Evolutionary conservation across 2,113 vertebrate genomes (phyloP).

Genomic region (Cephalopholis sonnerati): DNA sequence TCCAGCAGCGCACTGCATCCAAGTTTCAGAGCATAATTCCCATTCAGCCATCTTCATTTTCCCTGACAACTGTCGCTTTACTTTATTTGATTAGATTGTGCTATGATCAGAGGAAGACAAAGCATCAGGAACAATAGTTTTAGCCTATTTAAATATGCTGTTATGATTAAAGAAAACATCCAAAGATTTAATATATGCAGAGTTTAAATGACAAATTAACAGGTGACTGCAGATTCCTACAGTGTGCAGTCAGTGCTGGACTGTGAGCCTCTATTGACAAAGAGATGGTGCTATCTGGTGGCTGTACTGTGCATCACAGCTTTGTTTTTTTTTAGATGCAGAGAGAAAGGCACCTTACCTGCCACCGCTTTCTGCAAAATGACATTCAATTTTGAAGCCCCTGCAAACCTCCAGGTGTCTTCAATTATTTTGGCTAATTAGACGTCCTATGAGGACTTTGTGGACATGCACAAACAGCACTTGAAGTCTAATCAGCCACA

Average conservation of each 20-base stretch:
- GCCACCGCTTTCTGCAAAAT: background rate
- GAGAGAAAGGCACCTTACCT: background rate
- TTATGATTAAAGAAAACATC: background rate
- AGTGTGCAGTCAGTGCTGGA: background rate
- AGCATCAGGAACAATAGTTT: background rate
- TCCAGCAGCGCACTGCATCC: background rate
- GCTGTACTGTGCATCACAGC: conserved; percentile 39
- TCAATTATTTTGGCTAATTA: background rate
- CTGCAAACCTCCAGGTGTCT: background rate
- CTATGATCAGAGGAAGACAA: background rate
- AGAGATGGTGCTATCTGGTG: conserved; percentile 64
- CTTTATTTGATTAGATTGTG: background rate
- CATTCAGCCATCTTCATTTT: background rate
- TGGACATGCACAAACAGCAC: background rate
- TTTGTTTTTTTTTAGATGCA: background rate
- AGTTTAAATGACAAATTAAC: background rate
- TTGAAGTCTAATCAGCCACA: background rate
- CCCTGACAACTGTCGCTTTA: background rate
- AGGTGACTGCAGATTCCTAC: background rate
- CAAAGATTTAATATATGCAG: background rate
- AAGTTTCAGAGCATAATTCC: conserved; percentile 10
- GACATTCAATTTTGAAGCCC: background rate
- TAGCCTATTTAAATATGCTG: background rate
- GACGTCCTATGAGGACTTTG: background rate
- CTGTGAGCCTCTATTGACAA: background rate